A percentile compares a stretch with the other conserved stretches of the same genome.
These are phyloP conservation scores for Albula goreensis DNA, from an alignment of 2,113 vertebrate genomes.

Conservation along the genomic window DNA sequence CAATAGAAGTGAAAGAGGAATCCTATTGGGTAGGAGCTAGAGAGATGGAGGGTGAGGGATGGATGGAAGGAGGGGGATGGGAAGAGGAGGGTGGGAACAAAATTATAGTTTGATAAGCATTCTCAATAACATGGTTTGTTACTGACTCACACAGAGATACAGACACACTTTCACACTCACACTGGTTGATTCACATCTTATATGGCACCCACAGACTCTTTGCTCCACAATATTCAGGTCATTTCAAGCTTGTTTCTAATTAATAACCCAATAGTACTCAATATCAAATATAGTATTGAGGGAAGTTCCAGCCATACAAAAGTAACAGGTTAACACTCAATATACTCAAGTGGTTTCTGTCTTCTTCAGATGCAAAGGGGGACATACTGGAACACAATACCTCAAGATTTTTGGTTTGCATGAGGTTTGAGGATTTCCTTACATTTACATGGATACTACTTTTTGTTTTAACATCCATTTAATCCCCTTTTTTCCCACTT, in stretches of 20 bases:
- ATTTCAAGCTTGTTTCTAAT: constrained; percentile 58
- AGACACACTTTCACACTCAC: constrained; percentile 37
- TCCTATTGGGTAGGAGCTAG: constrained; percentile 60
- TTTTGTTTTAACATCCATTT: no score
- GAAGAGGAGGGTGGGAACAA: constrained; percentile 41
- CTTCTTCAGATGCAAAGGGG: not conserved
- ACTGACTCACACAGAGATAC: constrained; percentile 52
- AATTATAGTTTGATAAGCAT: constrained; percentile 60
- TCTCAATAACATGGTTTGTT: constrained; percentile 58
- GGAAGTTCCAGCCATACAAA: not conserved
- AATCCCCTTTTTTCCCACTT: no score
- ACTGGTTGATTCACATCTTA: constrained; percentile 61
- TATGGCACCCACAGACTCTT: constrained; percentile 62
- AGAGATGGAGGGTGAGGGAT: constrained; percentile 43
- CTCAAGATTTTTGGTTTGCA: not conserved
- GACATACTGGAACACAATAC: not conserved
- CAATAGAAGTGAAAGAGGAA: constrained; percentile 52
- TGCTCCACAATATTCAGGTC: constrained; percentile 49
- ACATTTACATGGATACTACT: no score
- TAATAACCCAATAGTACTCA: constrained; percentile 43
- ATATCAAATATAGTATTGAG: not conserved
- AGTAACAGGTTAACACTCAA: not conserved
- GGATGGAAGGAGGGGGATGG: constrained; percentile 42
- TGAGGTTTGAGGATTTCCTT: not conserved
- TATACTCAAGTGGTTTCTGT: not conserved